These are phyloP conservation scores for Oreonectes daqikongensis DNA, from an alignment of 2,797 vertebrate species.

Conservation along the genomic window DNA sequence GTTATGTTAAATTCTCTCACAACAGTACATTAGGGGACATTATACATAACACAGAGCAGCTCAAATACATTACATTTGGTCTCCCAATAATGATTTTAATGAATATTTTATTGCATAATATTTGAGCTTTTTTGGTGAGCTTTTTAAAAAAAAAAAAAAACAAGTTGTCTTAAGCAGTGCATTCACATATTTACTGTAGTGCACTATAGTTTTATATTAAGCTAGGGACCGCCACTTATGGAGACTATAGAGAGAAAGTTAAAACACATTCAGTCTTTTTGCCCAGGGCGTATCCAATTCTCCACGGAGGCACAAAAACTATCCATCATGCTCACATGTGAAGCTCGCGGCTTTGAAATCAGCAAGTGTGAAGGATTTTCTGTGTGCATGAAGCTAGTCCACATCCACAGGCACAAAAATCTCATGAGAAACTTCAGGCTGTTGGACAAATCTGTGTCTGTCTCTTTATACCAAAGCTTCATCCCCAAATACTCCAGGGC, in stretches of 20 bases:
- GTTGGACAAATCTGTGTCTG: constrained; percentile 17
- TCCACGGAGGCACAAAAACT: background rate
- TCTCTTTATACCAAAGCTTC: constrained; percentile 8
- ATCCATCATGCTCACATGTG: constrained; percentile 8
- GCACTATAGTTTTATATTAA: background rate
- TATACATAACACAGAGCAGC: too few relatives aligned
- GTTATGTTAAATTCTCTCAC: background rate
- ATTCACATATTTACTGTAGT: background rate
- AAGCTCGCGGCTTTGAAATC: constrained; percentile 18
- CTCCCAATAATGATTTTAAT: background rate
- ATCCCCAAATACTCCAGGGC: constrained; percentile 14
- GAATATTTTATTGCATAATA: background rate
- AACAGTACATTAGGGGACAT: too few relatives aligned
- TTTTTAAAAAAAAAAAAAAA: background rate
- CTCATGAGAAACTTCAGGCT: constrained; percentile 19
- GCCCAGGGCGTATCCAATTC: background rate
- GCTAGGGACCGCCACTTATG: background rate
- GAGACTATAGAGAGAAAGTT: background rate
- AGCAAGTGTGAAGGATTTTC: constrained; percentile 35
- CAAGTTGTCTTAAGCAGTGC: background rate
- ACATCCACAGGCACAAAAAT: constrained; percentile 5
- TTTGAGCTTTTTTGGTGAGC: background rate
- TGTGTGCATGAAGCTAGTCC: constrained; percentile 12
- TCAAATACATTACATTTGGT: background rate
- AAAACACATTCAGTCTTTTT: background rate